Percentiles rank a stretch among this genome's conserved stretches.
Evolutionary conservation across 2,113 vertebrate species (phyloP).

Genomic region (Sula dactylatra): DNA sequence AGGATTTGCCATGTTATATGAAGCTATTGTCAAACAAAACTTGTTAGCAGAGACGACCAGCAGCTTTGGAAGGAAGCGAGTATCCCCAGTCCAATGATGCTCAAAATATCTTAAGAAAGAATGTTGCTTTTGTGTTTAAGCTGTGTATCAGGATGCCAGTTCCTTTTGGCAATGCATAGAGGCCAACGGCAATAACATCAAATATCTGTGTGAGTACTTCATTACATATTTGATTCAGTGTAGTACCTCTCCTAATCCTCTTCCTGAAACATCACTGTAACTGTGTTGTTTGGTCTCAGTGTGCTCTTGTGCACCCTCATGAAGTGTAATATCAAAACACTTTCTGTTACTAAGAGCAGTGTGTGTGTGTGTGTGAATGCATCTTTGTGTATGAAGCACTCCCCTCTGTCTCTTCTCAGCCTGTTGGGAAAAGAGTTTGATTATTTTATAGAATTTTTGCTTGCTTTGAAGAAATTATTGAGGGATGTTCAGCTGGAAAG

Average conservation of each 20-base stretch:
- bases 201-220: background rate
- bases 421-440: background rate
- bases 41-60: background rate
- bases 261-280: background rate
- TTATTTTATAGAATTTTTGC: slow-evolving; percentile 7
- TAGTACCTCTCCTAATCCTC: background rate
- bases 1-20: background rate
- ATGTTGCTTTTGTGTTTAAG: background rate
- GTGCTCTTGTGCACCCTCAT: background rate
- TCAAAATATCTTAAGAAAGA: background rate
- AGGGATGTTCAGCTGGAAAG: background rate
- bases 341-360: background rate
- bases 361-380: background rate
- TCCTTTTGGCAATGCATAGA: background rate
- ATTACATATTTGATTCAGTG: background rate
- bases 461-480: slow-evolving; percentile 35
- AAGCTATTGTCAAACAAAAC: background rate
- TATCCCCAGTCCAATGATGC: background rate
- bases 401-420: background rate
- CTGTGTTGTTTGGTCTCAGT: slow-evolving; percentile 23
- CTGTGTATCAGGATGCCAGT: background rate
- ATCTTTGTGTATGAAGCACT: background rate
- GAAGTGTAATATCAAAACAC: slow-evolving; percentile 5
- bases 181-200: background rate
- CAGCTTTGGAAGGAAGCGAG: background rate